Evolutionary conservation across 2,888 invertebrate species (phyloP), one percentile per base, ranked within the genome.

Genomic region (Amphipyra berbera): DNA sequence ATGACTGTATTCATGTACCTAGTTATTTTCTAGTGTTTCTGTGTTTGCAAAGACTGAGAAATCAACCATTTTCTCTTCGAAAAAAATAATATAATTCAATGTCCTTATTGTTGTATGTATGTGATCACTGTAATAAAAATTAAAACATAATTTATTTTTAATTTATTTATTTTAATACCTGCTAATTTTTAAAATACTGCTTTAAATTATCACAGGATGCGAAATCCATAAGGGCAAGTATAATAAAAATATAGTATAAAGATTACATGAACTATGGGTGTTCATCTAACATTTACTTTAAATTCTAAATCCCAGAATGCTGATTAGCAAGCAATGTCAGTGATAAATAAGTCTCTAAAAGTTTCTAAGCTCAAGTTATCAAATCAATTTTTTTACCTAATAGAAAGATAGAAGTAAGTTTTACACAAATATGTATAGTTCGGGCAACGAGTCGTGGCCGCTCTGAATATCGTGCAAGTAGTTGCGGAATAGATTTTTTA

Each of bases 151-250:
- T 8, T 10, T 0, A 21, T 58, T 67, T 62, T 50, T 53, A n/a
- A 53, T 60, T 48, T 47, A 49, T 71, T 74, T 71, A 74, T 71
- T 82, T 65, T 58, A 78, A 73, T 78, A 88, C 86, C 83, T 84
- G 82, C 78, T 81, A 88, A 85, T 86, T 90, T 87, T 75, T 62
- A 82, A 83, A 85, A 81, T 82, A 79, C 78, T 77, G 73, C 73
- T 82, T 73, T 82, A 84, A 82, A 85, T 82, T 88, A 89, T 91
- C 88, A 89, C 87, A 79, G 89, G 86, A 85, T 89, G 81, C 74
- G 76, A 81, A 87, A 88, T 90, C 84, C 83, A 68, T 85, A 87
- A 85, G 84, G 85, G 85, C 79, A 81, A 84, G 79, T 83, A 78
- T 78, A 82, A 78, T 79, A 78, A 78, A 76, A 68, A 68, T 72